phyloP scores from a whole-genome alignment of 2,113 vertebrate species.

The Saguinus midas region DNA sequence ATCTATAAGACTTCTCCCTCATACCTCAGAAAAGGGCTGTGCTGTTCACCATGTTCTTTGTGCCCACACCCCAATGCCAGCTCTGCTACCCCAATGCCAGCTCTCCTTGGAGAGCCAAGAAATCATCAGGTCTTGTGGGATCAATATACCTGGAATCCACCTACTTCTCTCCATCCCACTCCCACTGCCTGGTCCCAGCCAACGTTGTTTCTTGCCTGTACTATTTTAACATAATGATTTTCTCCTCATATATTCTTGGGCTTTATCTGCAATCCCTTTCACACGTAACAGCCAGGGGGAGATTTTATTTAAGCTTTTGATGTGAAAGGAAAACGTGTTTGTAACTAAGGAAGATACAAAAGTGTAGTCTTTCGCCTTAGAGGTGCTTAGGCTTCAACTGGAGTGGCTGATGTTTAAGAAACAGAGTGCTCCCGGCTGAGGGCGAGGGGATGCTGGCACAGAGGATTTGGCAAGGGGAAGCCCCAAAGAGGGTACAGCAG shows the following conservation, averaged over 20 bases:
- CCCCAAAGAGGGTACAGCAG: background rate
- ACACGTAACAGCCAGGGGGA: background rate
- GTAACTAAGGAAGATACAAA: background rate
- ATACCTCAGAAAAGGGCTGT: rapidly evolving
- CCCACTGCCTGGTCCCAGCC: background rate
- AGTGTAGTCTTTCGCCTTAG: background rate
- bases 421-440: background rate
- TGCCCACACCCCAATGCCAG: background rate
- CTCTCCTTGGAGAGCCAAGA: background rate
- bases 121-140: background rate
- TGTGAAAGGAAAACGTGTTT: background rate
- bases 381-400: background rate
- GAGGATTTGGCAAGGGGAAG: background rate
- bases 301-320: background rate
- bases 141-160: background rate
- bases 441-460: too few relatives aligned
- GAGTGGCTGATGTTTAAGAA: background rate
- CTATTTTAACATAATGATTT: background rate
- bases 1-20: background rate
- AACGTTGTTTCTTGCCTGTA: background rate
- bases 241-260: background rate
- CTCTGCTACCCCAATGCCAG: background rate
- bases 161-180: background rate
- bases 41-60: background rate
- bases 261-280: background rate